Base-by-base conservation (phyloP, 1,140 invertebrate species). In the Cydia fagiglandana region DNA sequence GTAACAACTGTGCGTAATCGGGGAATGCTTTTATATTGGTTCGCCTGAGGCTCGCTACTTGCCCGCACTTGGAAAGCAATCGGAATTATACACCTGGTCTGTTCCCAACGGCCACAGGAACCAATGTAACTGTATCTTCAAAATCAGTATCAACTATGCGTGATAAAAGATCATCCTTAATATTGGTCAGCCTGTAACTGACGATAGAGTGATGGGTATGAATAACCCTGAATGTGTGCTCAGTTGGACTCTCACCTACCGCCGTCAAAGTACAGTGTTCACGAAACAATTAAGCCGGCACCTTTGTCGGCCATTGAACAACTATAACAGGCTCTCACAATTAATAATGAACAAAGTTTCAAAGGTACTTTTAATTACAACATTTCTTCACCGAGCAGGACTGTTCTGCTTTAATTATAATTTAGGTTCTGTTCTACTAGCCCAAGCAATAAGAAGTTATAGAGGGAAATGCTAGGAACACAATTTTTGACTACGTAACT, bases 171-270 rank as follows among this genome's bases (percentile, higher is more conserved):
- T 53, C 50, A 2, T 47, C 45, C 15, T 13, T 53, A 53, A 24
- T 53, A 53, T 17, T 61, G 56, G 17, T 61, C 9, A 20, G 5
- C 20, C 17, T 12, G 17, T 24, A 9, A 24, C 56, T 61, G 56
- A 9, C 15, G 7, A 61, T 61, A 61, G 45, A 61, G 20, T 12
- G 17, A 24, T 24, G 15, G 9, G 56, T 24, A 56, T 56, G 45
- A 56, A 61, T 4, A 61, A 61, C 9, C 15, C 20, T 12, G 20
- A 12, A 10, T 61, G 38, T 70, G 41, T 47, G 45, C 38, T 38
- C 66, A 70, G 66, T 70, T 70, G 66, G 77, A 73, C 81, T 84
- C 81, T 84, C 80, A 82, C 81, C 86, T 82, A 83, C 77, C 82
- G 73, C 75, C 80, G 81, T 79, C 81, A 70, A 70, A 70, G 66